A percentile compares a stretch with the other conserved stretches of the same genome.
Conservation (phyloP, 2,113 vertebrate genomes). For the Morone chrysops region DNA sequence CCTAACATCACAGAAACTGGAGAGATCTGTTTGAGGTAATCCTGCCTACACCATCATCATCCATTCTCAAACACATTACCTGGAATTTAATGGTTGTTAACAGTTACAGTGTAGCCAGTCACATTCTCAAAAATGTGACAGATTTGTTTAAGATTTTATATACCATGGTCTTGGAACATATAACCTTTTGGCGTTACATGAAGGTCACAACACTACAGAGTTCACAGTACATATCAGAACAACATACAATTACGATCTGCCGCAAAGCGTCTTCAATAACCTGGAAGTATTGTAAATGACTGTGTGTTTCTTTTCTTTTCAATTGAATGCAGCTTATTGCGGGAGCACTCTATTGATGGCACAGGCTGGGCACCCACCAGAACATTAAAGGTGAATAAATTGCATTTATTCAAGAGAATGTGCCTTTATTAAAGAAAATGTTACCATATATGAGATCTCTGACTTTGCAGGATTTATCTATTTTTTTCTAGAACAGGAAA, state of each 20-base stretch:
- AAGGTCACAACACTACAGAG: neutral
- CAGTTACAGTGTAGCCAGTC: neutral
- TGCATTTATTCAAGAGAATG: neutral
- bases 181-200: neutral
- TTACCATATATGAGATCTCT: no score
- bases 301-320: neutral
- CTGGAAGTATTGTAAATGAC: neutral
- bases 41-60: neutral
- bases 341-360: constrained; percentile 98
- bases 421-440: neutral
- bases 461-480: no score
- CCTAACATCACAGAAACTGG: constrained; percentile 98
- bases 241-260: neutral
- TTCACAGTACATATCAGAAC: neutral
- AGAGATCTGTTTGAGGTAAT: constrained; percentile 97
- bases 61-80: neutral
- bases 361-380: constrained; percentile 99
- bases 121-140: neutral
- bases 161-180: neutral
- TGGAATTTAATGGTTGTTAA: neutral
- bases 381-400: constrained; percentile 92
- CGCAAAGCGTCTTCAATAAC: neutral
- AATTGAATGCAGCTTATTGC: constrained; percentile 88
- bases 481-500: neutral
- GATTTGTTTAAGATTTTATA: neutral